Evolutionary conservation across 2,797 vertebrate genomes (phyloP).

Genomic region (Mormyrops boulengeri): DNA sequence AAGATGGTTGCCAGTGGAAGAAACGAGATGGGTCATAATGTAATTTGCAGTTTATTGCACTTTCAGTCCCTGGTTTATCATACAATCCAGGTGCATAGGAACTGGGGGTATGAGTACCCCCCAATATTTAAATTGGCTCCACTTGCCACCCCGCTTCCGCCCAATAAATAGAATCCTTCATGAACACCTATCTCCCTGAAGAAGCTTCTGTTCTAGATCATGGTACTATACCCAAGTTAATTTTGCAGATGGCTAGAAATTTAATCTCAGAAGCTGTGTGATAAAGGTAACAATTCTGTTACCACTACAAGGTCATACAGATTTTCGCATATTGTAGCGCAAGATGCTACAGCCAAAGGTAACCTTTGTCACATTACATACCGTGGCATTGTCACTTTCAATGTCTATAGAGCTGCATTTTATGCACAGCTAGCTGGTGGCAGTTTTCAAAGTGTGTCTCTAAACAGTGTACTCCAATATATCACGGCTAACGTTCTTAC

Average conservation of each 20-base stretch:
- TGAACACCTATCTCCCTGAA: neutral
- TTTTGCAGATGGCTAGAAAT: neutral
- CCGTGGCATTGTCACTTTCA: neutral
- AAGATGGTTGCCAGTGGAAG: neutral
- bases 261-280: neutral
- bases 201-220: neutral
- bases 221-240: neutral
- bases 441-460: neutral
- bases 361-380: neutral
- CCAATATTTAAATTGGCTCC: neutral
- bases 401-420: neutral
- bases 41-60: neutral
- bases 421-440: neutral
- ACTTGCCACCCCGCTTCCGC: neutral
- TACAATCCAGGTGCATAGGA: neutral
- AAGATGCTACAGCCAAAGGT: neutral
- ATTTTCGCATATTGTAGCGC: neutral
- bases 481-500: neutral
- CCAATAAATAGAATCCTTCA: neutral
- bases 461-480: neutral
- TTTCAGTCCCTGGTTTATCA: neutral
- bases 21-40: neutral
- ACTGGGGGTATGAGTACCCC: neutral
- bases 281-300: too few relatives aligned
- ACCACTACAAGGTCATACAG: neutral